Base-by-base conservation (phyloP, 2,888 invertebrate species). In the Patella ulyssiponensis region DNA sequence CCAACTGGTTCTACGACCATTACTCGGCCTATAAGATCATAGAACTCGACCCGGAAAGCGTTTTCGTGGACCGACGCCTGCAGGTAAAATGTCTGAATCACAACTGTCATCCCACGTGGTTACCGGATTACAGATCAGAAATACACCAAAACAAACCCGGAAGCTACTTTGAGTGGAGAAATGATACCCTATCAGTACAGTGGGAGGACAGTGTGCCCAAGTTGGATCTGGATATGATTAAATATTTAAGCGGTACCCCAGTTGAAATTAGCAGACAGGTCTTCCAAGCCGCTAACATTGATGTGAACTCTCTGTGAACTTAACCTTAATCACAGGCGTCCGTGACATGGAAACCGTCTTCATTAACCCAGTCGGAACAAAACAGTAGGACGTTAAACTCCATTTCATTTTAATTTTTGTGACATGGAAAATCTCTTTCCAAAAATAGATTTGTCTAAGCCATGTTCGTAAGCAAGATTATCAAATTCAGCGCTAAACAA, bases 41-140 rank as follows among this genome's bases (percentile, higher is more conserved):
- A 4, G 80, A 80, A 51, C 52, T 76, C 17, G 72, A 78, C 17
- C 80, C 80, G 3, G 69, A 69, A 2, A 51, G 74, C 9, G 70
- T 71, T 12, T 56, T 71, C 27, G 56, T 80, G 14, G 12, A 77
- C 51, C 75, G 71, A 1, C 76, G 69, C 12, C 73, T 80, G 44
- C 80, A 80, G 74, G 80, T 80, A 2, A 80, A 80, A 58, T 80
- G 80, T 64, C 69, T 80, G 14, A 80, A 80, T 75, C 78, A 80
- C 73, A 80, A 80, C 77, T 80, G 80, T 73, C 80, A 80, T 70
- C 80, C 80, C 0, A 78, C 77, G 12, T 80, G 80, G 80, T 75
- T 78, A n/a, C 69, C 69, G 0, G 77, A 69, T 15, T 80, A 78
- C 56, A 73, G 80, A 7, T 80, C 80, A 3, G 44, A 53, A n/a